Conservation (phyloP, 2,888 invertebrate genomes). For the Molorchus minor region DNA sequence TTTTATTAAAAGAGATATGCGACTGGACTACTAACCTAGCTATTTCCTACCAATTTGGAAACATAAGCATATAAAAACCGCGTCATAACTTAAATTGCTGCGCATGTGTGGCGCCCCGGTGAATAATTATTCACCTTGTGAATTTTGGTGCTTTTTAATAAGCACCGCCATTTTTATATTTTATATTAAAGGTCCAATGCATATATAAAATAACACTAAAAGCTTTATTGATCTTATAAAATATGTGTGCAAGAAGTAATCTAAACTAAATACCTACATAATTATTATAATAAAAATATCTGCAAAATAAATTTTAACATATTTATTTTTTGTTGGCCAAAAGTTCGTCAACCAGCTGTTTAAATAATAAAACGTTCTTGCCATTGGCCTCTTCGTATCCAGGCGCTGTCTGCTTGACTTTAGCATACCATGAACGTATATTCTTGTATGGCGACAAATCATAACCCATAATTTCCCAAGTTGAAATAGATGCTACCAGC, state of each 20-base stretch:
- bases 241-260: not conserved
- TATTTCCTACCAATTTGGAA: no score
- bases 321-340: constrained; percentile 50
- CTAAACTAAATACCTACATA: not conserved
- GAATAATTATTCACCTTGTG: no score
- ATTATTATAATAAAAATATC: not conserved
- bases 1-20: no score
- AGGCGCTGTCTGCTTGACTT: constrained; percentile 67
- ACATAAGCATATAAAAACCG: no score
- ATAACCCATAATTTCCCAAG: constrained; percentile 70
- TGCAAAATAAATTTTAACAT: not conserved
- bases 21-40: no score
- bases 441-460: constrained; percentile 77
- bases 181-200: not conserved
- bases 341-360: constrained; percentile 52
- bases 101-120: no score
- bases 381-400: constrained; percentile 65
- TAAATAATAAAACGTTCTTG: constrained; percentile 54
- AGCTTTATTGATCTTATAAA: not conserved
- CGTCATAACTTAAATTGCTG: no score
- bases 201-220: not conserved
- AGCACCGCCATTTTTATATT: not conserved
- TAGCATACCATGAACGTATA: constrained; percentile 70
- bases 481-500: constrained; percentile 74
- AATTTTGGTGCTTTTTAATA: no score